phyloP scores from a whole-genome alignment of 2,888 invertebrate species.

The Corythucha ciliata region DNA sequence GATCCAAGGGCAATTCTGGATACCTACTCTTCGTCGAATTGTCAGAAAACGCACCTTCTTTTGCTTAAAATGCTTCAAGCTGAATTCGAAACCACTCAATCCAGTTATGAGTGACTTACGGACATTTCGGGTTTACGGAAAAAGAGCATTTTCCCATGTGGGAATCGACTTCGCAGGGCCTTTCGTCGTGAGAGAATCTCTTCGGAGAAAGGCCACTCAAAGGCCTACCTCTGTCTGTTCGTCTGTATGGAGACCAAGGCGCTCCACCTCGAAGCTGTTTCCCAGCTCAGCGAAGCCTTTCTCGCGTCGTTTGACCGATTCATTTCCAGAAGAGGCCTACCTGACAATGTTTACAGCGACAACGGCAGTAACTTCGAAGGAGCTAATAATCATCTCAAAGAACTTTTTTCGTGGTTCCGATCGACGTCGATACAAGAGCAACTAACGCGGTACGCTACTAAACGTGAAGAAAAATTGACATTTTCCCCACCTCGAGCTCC shows the following conservation, averaged over 20 bases:
- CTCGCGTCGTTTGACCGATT: constrained; percentile 36
- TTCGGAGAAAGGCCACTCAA: constrained; percentile 16
- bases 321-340: constrained; percentile 35
- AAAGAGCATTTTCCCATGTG: constrained; percentile 27
- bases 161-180: constrained; percentile 30
- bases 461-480: constrained; percentile 13
- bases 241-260: constrained; percentile 38
- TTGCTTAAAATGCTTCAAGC: constrained; percentile 19
- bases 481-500: constrained; percentile 34
- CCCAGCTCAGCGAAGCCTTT: constrained; percentile 37
- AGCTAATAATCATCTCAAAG: constrained; percentile 30
- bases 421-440: neutral
- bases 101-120: constrained; percentile 28
- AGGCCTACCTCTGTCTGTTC: constrained; percentile 34
- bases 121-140: constrained; percentile 20
- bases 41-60: constrained; percentile 12
- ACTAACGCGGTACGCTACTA: constrained; percentile 17
- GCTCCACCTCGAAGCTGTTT: constrained; percentile 38
- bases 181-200: constrained; percentile 21
- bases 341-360: constrained; percentile 36
- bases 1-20: constrained; percentile 23
- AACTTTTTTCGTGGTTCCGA: constrained; percentile 6
- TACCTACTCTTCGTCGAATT: constrained; percentile 8
- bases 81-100: neutral
- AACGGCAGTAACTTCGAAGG: constrained; percentile 39